These are phyloP conservation scores for Erethizon dorsatum DNA, from an alignment of 2,797 vertebrate genomes.

Conservation along the genomic window DNA sequence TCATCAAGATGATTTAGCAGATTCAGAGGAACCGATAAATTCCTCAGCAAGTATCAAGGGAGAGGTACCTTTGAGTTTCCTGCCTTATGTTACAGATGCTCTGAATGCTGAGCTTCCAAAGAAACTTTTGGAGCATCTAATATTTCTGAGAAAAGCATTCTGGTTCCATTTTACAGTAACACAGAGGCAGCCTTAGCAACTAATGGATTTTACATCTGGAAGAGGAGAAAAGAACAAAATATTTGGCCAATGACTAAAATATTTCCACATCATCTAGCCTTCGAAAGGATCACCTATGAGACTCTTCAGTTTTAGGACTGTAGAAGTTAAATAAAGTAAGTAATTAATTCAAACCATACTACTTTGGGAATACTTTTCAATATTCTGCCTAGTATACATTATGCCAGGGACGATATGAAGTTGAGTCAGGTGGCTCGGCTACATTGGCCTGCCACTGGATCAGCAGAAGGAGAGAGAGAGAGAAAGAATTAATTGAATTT, in stretches of 20 bases:
- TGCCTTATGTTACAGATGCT: conserved; percentile 70
- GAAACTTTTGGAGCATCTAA: conserved; percentile 76
- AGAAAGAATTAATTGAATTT: conserved; percentile 80
- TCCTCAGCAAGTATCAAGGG: conserved; percentile 51
- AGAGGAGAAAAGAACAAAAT: conserved; percentile 80
- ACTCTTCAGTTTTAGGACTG: conserved; percentile 64
- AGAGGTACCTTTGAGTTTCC: conserved; percentile 67
- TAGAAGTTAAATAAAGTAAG: conserved; percentile 76
- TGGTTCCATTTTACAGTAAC: conserved; percentile 69
- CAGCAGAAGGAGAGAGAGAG: background rate
- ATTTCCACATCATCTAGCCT: conserved; percentile 79
- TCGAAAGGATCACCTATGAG: conserved; percentile 70
- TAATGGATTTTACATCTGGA: conserved; percentile 79
- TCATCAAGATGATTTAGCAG: conserved; percentile 69
- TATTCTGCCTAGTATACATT: conserved; percentile 72
- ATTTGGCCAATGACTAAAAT: conserved; percentile 75
- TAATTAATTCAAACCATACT: conserved; percentile 83
- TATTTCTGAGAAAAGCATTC: conserved; percentile 77
- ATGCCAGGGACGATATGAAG: conserved; percentile 47
- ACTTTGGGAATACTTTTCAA: conserved; percentile 82
- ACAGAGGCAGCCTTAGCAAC: conserved; percentile 79
- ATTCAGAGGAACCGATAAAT: conserved; percentile 79
- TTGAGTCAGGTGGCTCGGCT: conserved; percentile 64
- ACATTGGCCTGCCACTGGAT: conserved; percentile 45
- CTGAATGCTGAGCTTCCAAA: conserved; percentile 79